phyloP scores from a whole-genome alignment of 1,140 invertebrate species.

The Scaptomyza graminum region DNA sequence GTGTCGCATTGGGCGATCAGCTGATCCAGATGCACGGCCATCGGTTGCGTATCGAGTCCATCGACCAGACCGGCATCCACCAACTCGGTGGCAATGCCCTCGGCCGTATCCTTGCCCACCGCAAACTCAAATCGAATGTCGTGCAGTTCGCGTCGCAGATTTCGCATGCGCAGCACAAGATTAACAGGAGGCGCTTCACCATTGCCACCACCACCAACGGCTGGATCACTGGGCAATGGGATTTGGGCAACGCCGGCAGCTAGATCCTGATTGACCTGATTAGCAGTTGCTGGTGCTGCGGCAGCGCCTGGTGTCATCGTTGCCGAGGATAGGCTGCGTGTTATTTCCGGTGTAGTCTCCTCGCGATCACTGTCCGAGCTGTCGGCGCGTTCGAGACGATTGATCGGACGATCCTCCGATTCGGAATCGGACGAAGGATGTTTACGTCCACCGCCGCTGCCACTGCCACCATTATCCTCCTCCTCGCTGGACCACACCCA shows the following conservation, averaged over 20 bases:
- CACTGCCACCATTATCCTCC: constrained; percentile 84
- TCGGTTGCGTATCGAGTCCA: constrained; percentile 94
- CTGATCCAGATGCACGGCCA: constrained; percentile 96
- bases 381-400: constrained; percentile 85
- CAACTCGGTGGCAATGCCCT: constrained; percentile 96
- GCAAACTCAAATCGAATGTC: constrained; percentile 99
- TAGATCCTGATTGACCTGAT: constrained; percentile 49
- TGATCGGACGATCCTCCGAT: constrained; percentile 85
- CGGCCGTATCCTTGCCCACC: constrained; percentile 94
- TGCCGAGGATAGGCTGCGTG: constrained; percentile 63
- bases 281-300: neutral
- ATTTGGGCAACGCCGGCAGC: constrained; percentile 64
- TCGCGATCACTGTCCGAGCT: constrained; percentile 85
- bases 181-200: constrained; percentile 86
- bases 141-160: constrained; percentile 95
- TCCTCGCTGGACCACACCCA: constrained; percentile 98
- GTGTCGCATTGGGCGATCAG: constrained; percentile 90
- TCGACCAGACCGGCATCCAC: constrained; percentile 97
- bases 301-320: constrained; percentile 55
- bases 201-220: constrained; percentile 22
- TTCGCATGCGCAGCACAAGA: constrained; percentile 93
- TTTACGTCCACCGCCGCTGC: constrained; percentile 56
- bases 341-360: constrained; percentile 74
- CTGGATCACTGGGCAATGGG: constrained; percentile 54
- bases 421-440: constrained; percentile 83